A percentile compares a stretch with the other conserved stretches of the same genome.
Conservation (phyloP, 2,113 vertebrate genomes). For the Reinhardtius hippoglossoides region DNA sequence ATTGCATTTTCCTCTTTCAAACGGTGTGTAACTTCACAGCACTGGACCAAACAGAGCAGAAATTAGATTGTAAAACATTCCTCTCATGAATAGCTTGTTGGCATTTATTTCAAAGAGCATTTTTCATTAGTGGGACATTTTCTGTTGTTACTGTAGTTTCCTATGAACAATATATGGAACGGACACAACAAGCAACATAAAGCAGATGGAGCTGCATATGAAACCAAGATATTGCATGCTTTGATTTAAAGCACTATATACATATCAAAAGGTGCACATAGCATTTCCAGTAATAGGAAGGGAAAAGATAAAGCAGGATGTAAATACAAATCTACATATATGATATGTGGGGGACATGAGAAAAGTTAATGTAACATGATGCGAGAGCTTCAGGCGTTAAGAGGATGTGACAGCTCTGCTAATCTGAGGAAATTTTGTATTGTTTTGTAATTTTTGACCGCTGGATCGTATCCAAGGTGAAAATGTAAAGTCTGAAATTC, state of each 20-base stretch:
- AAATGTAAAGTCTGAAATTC: background rate
- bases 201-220: background rate
- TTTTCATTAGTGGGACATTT: background rate
- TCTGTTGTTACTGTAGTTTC: background rate
- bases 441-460: too few species aligned
- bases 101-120: background rate
- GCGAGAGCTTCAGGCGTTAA: background rate
- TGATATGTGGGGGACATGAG: background rate
- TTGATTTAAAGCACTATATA: background rate
- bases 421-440: background rate
- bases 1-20: conserved; percentile 4
- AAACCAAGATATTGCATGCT: background rate
- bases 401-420: background rate
- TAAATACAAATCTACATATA: background rate
- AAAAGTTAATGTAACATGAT: background rate
- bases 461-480: background rate
- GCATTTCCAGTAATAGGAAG: background rate
- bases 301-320: background rate
- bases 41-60: background rate
- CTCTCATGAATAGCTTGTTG: background rate
- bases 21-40: background rate
- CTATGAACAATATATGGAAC: background rate
- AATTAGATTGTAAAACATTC: conserved; percentile 1
- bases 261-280: background rate
- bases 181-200: background rate